Conservation (phyloP, 1,140 invertebrate species). For the Diabrotica undecimpunctata region DNA sequence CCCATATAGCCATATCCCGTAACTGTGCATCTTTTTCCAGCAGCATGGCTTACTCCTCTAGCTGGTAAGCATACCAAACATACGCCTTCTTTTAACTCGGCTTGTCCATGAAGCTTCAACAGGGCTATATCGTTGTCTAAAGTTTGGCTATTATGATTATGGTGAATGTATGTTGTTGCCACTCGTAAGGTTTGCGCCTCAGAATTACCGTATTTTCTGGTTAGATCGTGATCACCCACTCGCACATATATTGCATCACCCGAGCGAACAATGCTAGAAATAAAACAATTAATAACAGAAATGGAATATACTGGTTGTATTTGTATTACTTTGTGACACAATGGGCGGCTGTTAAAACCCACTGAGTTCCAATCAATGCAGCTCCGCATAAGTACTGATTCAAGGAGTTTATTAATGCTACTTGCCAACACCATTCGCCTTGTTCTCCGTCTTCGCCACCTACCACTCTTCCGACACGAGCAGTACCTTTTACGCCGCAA, state of each 20-base stretch:
- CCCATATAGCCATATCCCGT: constrained; percentile 94
- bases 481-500: constrained; percentile 79
- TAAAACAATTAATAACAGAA: not conserved
- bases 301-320: too few species aligned
- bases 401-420: constrained; percentile 86
- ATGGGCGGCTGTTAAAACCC: constrained; percentile 93
- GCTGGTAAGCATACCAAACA: constrained; percentile 83
- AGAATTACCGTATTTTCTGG: constrained; percentile 78
- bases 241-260: constrained; percentile 88
- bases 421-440: constrained; percentile 94
- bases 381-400: constrained; percentile 96
- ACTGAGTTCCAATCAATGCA: constrained; percentile 88
- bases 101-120: constrained; percentile 86
- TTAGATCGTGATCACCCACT: constrained; percentile 90
- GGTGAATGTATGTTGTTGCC: constrained; percentile 91
- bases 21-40: constrained; percentile 85
- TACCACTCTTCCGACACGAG: constrained; percentile 68
- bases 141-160: constrained; percentile 94
- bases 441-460: constrained; percentile 87
- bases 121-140: constrained; percentile 88
- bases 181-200: constrained; percentile 85
- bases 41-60: constrained; percentile 76
- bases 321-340: constrained; percentile 85
- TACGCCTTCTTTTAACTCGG: constrained; percentile 80
- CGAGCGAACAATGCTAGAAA: constrained; percentile 78